Percentiles rank a stretch among this genome's conserved stretches.
phyloP scores from a whole-genome alignment of 2,888 invertebrate genomes.

The Blomia tropicalis region DNA sequence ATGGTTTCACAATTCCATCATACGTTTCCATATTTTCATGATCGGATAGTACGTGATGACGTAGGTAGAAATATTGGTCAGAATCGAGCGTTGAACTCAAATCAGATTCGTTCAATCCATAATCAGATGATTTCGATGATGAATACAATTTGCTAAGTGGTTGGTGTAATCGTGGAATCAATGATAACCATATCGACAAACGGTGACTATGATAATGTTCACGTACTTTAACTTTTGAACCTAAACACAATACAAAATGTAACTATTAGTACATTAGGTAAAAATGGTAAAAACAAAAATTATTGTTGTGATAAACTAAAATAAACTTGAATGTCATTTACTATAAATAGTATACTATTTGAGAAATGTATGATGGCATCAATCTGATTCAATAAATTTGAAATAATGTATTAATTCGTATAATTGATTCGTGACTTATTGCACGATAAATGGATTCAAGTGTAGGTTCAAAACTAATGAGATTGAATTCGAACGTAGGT shows the following conservation, averaged over 20 bases:
- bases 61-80: constrained; percentile 6
- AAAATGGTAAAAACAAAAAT: too few relatives aligned
- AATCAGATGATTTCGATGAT: not conserved
- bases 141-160: constrained; percentile 43
- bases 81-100: not conserved
- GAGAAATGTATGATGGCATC: too few relatives aligned
- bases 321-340: too few relatives aligned
- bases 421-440: too few relatives aligned
- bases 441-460: too few relatives aligned
- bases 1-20: constrained; percentile 22
- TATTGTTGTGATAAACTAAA: too few relatives aligned
- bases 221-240: constrained; percentile 30
- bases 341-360: too few relatives aligned
- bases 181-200: constrained; percentile 40
- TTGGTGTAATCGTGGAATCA: constrained; percentile 66
- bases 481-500: too few relatives aligned
- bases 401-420: too few relatives aligned
- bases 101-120: not conserved
- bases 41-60: constrained; percentile 24
- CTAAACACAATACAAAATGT: not conserved
- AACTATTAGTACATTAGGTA: too few relatives aligned
- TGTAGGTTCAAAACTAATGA: too few relatives aligned
- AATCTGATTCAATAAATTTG: too few relatives aligned
- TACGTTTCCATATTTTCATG: constrained; percentile 23
- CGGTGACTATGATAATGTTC: constrained; percentile 36